These are phyloP conservation scores for Brachyptera risi DNA, from an alignment of 2,888 invertebrate species.

Conservation along the genomic window DNA sequence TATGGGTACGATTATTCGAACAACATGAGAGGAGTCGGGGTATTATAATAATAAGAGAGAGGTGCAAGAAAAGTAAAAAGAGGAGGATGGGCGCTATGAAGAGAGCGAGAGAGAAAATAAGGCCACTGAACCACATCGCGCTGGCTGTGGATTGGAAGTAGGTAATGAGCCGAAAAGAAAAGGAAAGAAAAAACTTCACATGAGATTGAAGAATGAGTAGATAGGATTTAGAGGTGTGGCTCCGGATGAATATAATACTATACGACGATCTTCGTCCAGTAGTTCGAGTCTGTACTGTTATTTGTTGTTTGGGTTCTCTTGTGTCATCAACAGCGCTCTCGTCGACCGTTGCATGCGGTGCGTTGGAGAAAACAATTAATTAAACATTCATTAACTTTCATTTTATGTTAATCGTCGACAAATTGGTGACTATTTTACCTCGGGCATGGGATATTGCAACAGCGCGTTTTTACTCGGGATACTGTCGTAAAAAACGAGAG, in stretches of 20 bases:
- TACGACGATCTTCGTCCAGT: no score
- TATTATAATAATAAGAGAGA: constrained; percentile 21
- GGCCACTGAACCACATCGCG: constrained; percentile 24
- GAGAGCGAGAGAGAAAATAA: constrained; percentile 23
- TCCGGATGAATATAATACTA: neutral
- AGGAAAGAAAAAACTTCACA: neutral
- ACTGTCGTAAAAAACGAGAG: no score
- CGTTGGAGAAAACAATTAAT: no score
- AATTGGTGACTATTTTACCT: no score
- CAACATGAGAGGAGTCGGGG: neutral
- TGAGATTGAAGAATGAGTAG: constrained; percentile 17
- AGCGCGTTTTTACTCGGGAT: no score
- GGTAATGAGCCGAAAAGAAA: constrained; percentile 21
- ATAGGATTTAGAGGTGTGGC: neutral
- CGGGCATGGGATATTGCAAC: no score
- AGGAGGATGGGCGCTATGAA: constrained; percentile 5
- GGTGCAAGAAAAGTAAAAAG: constrained; percentile 15
- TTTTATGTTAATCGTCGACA: no score
- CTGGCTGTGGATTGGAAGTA: constrained; percentile 16
- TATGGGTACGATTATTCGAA: neutral
- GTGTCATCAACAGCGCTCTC: no score
- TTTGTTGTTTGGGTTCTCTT: no score
- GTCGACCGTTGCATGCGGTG: no score
- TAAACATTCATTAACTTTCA: no score
- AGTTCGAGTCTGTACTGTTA: no score